Base-by-base conservation (phyloP, 37 sponge, comb jelly and placozoan genomes). In the Geodia barretti region DNA sequence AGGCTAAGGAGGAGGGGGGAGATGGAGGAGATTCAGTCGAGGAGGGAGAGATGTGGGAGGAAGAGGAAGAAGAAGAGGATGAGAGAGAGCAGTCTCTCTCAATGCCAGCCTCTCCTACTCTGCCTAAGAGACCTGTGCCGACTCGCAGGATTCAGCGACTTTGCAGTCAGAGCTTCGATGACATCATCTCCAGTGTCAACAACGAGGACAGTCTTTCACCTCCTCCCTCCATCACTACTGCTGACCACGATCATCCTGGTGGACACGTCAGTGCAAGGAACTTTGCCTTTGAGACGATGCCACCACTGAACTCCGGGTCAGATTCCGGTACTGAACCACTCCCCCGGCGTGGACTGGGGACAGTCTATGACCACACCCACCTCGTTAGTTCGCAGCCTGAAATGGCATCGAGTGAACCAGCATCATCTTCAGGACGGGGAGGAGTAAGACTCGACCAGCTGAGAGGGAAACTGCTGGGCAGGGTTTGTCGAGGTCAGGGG, bases 91-190 rank as follows among this genome's bases (percentile, higher is more conserved):
- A 29, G 21, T 86, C 80, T 37, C 29, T 54, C 19, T 86, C 87
- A 21, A 75, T 54, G 20, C 87, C 87, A 32, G 72, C 42, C 74
- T 80, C 87, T 35, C 87, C 87, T 8, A 79, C 54, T 39, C 72
- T 72, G 1, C 14, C 37, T 41, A 25, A 31, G 9, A 40, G 32
- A 21, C 34, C 64, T 5, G 68, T 21, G 4, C 34, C 41, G 2
- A 67, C 9, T 26, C 28, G 33, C 29, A 14, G 2, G 35, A 59
- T 47, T 42, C 40, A 60, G 21, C 11, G 60, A 1, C 59, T 38
- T n/a, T 34, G 36, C 31, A 83, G 83, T 60, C 83, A 75, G 59
- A 83, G 83, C 67, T 83, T 83, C 28, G 75, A 83, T 26, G 60
- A 75, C 28, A 26, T 83, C 54, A 0, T 59, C 30, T 65, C 70